A percentile compares a stretch with the other conserved stretches of the same genome.
These are phyloP conservation scores for Pangasius sanitwongsei DNA, from an alignment of 2,797 vertebrate genomes.

Conservation along the genomic window DNA sequence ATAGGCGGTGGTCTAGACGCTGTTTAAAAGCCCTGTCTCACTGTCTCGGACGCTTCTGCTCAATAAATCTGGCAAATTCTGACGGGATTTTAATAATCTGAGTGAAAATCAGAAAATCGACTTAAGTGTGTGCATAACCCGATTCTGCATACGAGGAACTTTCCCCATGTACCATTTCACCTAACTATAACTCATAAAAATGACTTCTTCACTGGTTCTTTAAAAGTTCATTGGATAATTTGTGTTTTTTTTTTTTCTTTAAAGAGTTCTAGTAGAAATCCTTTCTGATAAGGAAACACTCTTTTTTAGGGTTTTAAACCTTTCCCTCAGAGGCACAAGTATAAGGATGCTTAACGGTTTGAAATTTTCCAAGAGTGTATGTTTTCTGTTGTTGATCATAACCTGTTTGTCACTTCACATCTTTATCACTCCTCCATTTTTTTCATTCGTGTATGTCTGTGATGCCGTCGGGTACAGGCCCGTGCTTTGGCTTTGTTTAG, in stretches of 20 bases:
- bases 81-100: background rate
- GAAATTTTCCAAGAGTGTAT: background rate
- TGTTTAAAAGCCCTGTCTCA: background rate
- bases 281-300: background rate
- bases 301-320: background rate
- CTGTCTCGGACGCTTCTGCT: background rate
- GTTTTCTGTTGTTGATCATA: slow-evolving; percentile 1
- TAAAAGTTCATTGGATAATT: background rate
- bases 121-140: background rate
- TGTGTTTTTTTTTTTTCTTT: background rate
- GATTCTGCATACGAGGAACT: background rate
- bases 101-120: background rate
- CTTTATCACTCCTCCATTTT: background rate
- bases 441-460: slow-evolving; percentile 3
- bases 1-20: background rate
- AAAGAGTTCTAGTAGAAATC: background rate
- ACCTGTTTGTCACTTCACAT: slow-evolving; percentile 14
- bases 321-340: background rate
- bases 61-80: background rate
- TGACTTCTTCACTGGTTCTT: background rate
- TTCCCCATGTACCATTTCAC: background rate
- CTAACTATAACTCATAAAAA: background rate
- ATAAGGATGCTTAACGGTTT: background rate
- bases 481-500: slow-evolving; percentile 34
- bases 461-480: slow-evolving; percentile 19